Base-by-base conservation (phyloP, 1,140 invertebrate genomes). In the Camponotus pennsylvanicus region DNA sequence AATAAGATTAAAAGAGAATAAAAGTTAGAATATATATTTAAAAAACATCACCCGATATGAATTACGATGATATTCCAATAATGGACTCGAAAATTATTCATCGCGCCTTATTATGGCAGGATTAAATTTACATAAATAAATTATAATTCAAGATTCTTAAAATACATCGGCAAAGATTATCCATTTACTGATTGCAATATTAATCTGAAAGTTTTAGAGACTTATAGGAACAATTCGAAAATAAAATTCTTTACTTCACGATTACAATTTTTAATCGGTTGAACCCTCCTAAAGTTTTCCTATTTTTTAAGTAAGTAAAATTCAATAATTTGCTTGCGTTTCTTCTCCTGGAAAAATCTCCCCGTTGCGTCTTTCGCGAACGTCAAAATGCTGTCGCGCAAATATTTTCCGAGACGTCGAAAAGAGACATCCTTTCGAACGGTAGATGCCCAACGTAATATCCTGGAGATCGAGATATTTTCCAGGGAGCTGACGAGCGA, bases 391-490 rank as follows among this genome's bases (percentile, higher is more conserved):
- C 61, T 40, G 59, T 67, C 77, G 27, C 45, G 77, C 45, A 67
- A 79, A 79, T 79, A 69, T 79, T 79, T 67, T 79, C 18, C 49
- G n/a, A 69, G n/a, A 52, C 27, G 42, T 8, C 64, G 49, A 52
- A 15, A 57, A 37, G 32, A 78, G 40, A 13, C 34, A 13, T 70
- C 55, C 21, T 69, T 55, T 15, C 6, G 40, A 80, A 80, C 11
- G n/a, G 42, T 37, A 40, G 15, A 37, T 49, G 15, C 13, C 37
- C 27, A 18, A 34, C 15, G 34, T 66, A 69, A 80, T 80, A 57
- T 40, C 34, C 64, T 4, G 15, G 63, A 7, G 13, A 49, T 77
- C 75, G 40, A 66, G 42, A 80, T 42, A 37, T 40, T 69, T 80
- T 21, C 34, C 34, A 55, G 57, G 27, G 63, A 69, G 34, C 34